These are phyloP conservation scores for Tetragnatha montana DNA, from an alignment of 2,888 invertebrate genomes.

Conservation along the genomic window DNA sequence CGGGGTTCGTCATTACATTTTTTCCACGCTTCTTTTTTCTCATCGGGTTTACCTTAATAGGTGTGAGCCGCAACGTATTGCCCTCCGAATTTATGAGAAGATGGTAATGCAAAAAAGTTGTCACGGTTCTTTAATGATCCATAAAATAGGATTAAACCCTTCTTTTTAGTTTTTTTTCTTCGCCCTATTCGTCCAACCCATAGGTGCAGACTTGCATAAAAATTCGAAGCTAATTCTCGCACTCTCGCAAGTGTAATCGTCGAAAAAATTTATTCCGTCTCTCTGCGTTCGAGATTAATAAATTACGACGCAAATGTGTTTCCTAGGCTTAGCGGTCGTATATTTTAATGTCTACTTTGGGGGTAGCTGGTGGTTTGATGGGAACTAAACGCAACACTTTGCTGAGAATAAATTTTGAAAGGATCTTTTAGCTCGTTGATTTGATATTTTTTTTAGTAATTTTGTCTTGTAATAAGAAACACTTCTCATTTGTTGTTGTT, in stretches of 20 bases:
- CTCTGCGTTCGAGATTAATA: conserved; percentile 29
- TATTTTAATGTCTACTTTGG: conserved; percentile 20
- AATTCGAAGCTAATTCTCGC: conserved; percentile 44
- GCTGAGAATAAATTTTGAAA: not conserved
- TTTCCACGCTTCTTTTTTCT: not conserved
- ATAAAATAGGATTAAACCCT: conserved; percentile 62
- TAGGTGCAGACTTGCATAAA: conserved; percentile 40
- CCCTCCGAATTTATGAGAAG: conserved; percentile 33
- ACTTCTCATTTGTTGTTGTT: not conserved
- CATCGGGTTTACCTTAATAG: conserved; percentile 45
- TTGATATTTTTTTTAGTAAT: not conserved
- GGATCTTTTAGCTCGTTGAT: not conserved
- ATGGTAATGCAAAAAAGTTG: conserved; percentile 59
- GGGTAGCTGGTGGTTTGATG: not conserved
- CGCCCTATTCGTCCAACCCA: not conserved
- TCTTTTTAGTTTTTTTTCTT: conserved; percentile 28
- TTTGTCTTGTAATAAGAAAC: not conserved
- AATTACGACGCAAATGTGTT: conserved; percentile 6
- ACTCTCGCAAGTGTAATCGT: conserved; percentile 7
- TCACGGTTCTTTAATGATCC: conserved; percentile 62
- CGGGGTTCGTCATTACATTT: conserved; percentile 42
- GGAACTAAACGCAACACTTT: not conserved
- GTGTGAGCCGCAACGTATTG: conserved; percentile 41
- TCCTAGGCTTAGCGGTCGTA: conserved; percentile 1
- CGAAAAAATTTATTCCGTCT: conserved; percentile 29